Percentiles rank a stretch among this genome's conserved stretches.
Conservation (phyloP, 1,140 invertebrate genomes). For the Microplitis mediator region DNA sequence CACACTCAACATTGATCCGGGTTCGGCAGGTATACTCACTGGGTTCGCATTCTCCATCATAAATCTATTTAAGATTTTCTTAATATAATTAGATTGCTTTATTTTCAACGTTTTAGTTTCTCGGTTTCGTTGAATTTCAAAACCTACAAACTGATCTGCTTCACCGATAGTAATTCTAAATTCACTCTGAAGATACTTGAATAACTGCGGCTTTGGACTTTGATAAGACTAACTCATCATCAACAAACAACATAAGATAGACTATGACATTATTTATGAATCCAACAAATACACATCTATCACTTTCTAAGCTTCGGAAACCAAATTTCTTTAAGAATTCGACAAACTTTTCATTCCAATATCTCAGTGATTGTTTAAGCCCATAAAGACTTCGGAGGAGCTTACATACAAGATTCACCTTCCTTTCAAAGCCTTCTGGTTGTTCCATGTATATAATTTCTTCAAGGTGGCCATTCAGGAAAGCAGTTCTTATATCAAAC, state of each 20-base stretch:
- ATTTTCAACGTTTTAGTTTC: no score
- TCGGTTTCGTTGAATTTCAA: no score
- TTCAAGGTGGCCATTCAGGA: conserved; percentile 14
- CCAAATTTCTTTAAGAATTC: conserved; percentile 8
- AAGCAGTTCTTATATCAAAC: conserved; percentile 22
- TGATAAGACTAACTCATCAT: conserved; percentile 7
- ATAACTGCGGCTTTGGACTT: neutral
- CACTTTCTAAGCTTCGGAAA: neutral
- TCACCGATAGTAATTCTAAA: neutral
- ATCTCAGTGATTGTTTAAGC: conserved; percentile 47
- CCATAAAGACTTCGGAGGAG: conserved; percentile 50
- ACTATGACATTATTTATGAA: neutral
- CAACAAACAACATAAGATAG: conserved; percentile 16
- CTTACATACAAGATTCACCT: conserved; percentile 35
- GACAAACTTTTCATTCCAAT: conserved; percentile 47
- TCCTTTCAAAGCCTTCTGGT: conserved; percentile 33
- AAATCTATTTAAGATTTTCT: no score
- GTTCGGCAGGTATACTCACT: no score
- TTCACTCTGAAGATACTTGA: neutral
- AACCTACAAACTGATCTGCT: neutral
- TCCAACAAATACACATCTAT: conserved; percentile 21
- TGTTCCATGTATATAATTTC: conserved; percentile 31
- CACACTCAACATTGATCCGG: no score
- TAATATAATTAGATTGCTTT: no score
- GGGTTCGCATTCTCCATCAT: no score